Base-by-base conservation (phyloP, 2,797 vertebrate genomes). In the Eidolon dupreanum region DNA sequence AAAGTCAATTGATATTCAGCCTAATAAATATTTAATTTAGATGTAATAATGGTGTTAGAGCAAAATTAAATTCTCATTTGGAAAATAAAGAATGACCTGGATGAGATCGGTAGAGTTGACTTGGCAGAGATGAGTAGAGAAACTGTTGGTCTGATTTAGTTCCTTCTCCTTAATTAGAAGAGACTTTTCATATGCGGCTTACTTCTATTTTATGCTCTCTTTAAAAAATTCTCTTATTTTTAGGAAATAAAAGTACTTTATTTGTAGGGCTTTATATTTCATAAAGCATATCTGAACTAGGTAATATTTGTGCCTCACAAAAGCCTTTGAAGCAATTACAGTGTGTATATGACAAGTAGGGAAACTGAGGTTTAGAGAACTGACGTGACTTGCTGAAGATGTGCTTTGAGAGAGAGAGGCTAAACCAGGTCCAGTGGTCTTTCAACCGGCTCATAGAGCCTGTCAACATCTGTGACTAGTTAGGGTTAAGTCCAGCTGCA, bases 11-110 rank as follows among this genome's bases (percentile, higher is more conserved):
- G 97, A 96, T 97, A 97, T 94, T 95, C 96, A 97, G 88, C 68
- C 96, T 92, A 95, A 96, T 97, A 97, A 95, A 97, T 98, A 97
- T 96, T 98, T 97, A 97, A 97, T 97, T 97, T 96, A 85, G 96
- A 86, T 97, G 59, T 97, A 96, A 96, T 97, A 97, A 96, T 97
- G 94, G 94, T 88, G 94, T 95, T 96, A 88, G 90, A 90, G 65
- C 73, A 97, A 97, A 97, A 97, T 97, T 97, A 97, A 97, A 92
- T 90, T 95, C 97, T 97, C 96, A 89, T 97, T 97, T 96, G 93
- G 85, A 97, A 95, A 95, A 86, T 95, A 96, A 96, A 93, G 95
- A 92, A 88, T 95, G 90, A 90, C 94, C 96, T 90, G 96, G 71
- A 86, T 88, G 91, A 73, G 74, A n/a, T 2, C 15, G 20, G 81